Evolutionary conservation across 2,888 invertebrate genomes (phyloP), one percentile per base, ranked within the genome.

Genomic region (Drosophila picticornis): DNA sequence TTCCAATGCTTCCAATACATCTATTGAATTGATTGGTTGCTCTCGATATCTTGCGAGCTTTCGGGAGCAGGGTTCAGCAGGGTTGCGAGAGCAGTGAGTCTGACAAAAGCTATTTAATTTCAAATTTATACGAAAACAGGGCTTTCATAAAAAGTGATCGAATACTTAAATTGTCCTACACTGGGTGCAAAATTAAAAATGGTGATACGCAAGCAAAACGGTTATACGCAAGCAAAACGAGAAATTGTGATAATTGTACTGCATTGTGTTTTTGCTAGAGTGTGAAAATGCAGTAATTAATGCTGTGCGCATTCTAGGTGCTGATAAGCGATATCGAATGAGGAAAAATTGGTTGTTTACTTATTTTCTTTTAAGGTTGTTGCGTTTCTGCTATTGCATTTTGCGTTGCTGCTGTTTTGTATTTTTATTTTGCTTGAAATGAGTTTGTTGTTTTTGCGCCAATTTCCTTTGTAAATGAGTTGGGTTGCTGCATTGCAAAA

Each of bases 401-500:
- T 36, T n/a, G 7, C 31, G 27, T 52, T n/a, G 27, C 22, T 27
- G 11, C 34, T 32, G 16, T 19, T n/a, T 52, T 27, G n/a, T 36
- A 48, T 69, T 19, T 36, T 72, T 57, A n/a, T 36, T 61, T 43
- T 22, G 34, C 10, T 43, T 11, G 1, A 31, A 66, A 29, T 38
- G 25, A 38, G 38, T 56, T 48, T 7, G 34, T 25, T 40, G n/a
- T 52, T 36, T 38, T 38, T 66, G 57, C 53, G 72, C 50, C 46
- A 72, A 66, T 79, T 79, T 69, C 80, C 62, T 60, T 74, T 79
- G 82, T 63, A 70, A 79, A 79, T 77, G 76, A 61, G 76, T 51
- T 68, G 29, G 22, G 48, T 51, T 25, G 51, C 48, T 50, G 34
- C 50, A 60, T 46, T 77, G 62, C 57, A 43, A 66, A 63, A 80